phyloP scores from a whole-genome alignment of 2,797 vertebrate species.

The Aplochiton taeniatus region DNA sequence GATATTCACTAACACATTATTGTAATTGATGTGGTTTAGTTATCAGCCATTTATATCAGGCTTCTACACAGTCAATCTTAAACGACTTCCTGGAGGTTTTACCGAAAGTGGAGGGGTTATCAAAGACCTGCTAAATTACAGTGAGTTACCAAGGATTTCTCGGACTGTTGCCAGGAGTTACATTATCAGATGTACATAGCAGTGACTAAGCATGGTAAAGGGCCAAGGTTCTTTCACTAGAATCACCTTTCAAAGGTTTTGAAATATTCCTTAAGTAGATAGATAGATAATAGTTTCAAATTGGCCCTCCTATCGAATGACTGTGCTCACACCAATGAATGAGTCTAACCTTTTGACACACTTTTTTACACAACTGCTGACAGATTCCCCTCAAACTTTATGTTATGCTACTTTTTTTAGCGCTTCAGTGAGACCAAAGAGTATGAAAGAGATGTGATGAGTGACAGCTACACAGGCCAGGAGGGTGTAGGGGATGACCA shows the following conservation, averaged over 20 bases:
- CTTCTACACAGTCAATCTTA: neutral
- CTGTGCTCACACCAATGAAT: neutral
- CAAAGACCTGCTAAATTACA: neutral
- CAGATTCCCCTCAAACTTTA: neutral
- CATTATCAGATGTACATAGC: constrained; percentile 47
- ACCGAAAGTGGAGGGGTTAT: constrained; percentile 27
- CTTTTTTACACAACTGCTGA: neutral
- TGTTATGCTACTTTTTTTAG: neutral
- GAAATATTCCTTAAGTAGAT: constrained; percentile 42
- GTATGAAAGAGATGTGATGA: constrained; percentile 1
- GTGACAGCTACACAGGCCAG: constrained; percentile 14
- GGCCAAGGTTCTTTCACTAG: too few relatives aligned
- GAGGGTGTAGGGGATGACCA: constrained; percentile 34
- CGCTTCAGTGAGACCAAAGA: neutral
- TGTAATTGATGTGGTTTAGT: too few relatives aligned
- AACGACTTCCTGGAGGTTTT: constrained; percentile 23
- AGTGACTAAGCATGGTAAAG: neutral
- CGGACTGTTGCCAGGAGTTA: neutral
- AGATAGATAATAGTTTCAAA: constrained; percentile 45
- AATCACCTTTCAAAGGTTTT: constrained; percentile 25
- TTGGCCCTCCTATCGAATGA: constrained; percentile 41
- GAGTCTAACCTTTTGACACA: neutral
- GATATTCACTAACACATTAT: too few relatives aligned
- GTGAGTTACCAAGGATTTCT: too few relatives aligned
- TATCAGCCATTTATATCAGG: too few relatives aligned